Evolutionary conservation across 2,797 vertebrate genomes (phyloP), one percentile per base, ranked within the genome.

Genomic region (Myotis myotis): DNA sequence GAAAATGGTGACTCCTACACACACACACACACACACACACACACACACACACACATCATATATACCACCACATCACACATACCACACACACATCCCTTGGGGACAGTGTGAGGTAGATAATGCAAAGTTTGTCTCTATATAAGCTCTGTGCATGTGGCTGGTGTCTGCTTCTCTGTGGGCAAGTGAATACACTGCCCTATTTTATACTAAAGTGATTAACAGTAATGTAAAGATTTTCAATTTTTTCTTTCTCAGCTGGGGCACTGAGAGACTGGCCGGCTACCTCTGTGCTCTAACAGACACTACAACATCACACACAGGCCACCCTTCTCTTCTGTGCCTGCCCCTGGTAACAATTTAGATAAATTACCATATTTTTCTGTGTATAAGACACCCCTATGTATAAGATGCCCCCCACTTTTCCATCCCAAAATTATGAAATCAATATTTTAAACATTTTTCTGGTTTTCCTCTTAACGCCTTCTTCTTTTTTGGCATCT

Each of bases 241-340:
- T 22, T 41, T 88, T 30, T 30, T 19, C 83, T 25, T 49, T 55
- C 66, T 87, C 25, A 68, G 11, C 60, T 36, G 8, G 66, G 38
- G 13, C n/a, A 3, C 60, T 28, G 70, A 80, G 47, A 66, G 12
- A n/a, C 8, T 16, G 64, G 12, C 78, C 0, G 0, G 22, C 53
- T n/a, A 47, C 74, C 51, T 91, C 38, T 44, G 19, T 60, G 44
- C 53, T 79, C 49, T 16, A 71, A 25, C 13, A 28, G 74, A 71
- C 70, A 57, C 38, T 38, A 8, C 4, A 20, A 22, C 0, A 0
- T 3, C 15, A 17, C 57, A 23, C 4, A 25, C 41, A 49, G 66
- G 12, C n/a, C 10, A 2, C 9, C 25, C 71, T 7, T 10, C 38
- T 30, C 36, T 47, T 28, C 33, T 1, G 1, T 12, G 53, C 20